phyloP scores from a whole-genome alignment of 2,113 vertebrate species.

The Malurus alboscapulatus region DNA sequence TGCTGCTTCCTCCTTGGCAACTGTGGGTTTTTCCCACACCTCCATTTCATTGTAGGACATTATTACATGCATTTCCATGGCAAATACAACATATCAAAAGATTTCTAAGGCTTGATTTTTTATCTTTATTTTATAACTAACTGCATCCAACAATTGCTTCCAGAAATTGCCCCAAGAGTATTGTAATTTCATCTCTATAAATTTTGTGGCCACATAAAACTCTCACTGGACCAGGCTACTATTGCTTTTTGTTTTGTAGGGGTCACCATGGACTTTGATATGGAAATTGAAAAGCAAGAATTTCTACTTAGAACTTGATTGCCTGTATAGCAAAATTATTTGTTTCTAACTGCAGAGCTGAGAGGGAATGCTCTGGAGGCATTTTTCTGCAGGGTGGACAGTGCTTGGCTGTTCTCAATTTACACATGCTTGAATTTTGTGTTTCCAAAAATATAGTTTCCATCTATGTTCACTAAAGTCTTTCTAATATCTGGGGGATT shows the following conservation, averaged over 20 bases:
- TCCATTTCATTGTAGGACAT: background rate
- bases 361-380: background rate
- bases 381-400: background rate
- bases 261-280: background rate
- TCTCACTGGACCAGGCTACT: background rate
- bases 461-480: background rate
- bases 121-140: background rate
- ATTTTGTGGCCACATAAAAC: background rate
- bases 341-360: background rate
- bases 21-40: background rate
- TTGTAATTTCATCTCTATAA: background rate
- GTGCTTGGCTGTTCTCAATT: slow-evolving; percentile 26
- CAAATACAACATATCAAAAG: background rate
- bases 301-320: background rate
- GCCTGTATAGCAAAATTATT: background rate
- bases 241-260: background rate
- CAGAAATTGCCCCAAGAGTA: background rate
- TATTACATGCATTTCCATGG: background rate
- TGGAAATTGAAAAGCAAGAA: background rate
- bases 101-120: background rate
- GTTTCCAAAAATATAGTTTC: slow-evolving; percentile 38
- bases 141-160: background rate
- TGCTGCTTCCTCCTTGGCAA: background rate
- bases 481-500: background rate
- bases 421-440: slow-evolving; percentile 16